A percentile compares a stretch with the other conserved stretches of the same genome.
These are phyloP conservation scores for Lypha dubia DNA, from an alignment of 2,888 invertebrate species.

Conservation along the genomic window DNA sequence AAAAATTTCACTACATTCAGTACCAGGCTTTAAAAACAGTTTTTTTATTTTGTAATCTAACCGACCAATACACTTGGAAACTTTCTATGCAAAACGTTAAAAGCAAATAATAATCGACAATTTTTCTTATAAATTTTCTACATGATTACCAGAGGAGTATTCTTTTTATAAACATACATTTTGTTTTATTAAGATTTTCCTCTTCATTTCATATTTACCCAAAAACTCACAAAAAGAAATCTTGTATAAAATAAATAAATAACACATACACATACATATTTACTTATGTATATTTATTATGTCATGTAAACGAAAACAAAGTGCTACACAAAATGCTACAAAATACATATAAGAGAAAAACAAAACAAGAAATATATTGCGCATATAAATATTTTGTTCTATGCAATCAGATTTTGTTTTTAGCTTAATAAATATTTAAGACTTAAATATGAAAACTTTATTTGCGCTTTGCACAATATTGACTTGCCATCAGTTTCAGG, in stretches of 20 bases:
- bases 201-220: conserved; percentile 14
- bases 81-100: no score
- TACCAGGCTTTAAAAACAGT: no score
- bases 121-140: no score
- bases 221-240: conserved; percentile 16
- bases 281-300: conserved; percentile 15
- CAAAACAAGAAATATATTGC: not conserved
- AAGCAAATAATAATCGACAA: no score
- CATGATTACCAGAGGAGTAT: not conserved
- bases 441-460: not conserved
- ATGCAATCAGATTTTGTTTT: conserved; percentile 32
- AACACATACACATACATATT: no score
- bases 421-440: conserved; percentile 28
- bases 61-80: no score
- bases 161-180: not conserved
- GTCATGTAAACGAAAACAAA: conserved; percentile 28
- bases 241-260: conserved; percentile 40
- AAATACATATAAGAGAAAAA: not conserved
- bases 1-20: no score
- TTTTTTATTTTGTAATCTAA: no score
- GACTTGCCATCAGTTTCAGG: not conserved
- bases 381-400: not conserved
- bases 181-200: conserved; percentile 4
- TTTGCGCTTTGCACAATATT: not conserved
- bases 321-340: not conserved